Evolutionary conservation across 1,140 invertebrate genomes (phyloP).

Genomic region (Aleiodes sp.): DNA sequence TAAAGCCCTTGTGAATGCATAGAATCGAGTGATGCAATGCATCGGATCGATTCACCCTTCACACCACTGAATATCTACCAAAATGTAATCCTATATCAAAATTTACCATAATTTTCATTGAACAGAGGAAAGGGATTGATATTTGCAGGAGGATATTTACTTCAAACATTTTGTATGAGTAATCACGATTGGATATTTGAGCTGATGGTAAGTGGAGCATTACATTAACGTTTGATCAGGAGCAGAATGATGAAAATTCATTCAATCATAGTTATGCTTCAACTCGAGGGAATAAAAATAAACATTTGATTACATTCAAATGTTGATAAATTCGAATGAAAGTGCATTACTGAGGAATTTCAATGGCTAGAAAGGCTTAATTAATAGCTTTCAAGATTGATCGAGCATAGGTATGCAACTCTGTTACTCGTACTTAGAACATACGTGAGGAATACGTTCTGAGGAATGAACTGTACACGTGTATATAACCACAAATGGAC

Average conservation of each 20-base stretch:
- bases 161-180: no score
- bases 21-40: neutral
- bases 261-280: no score
- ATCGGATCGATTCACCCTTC: neutral
- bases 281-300: neutral
- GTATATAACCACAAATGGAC: constrained; percentile 9
- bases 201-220: neutral
- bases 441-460: neutral
- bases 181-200: no score
- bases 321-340: neutral
- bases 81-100: neutral
- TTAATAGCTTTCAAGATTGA: neutral
- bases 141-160: no score
- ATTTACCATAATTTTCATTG: constrained; percentile 8
- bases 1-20: constrained; percentile 1
- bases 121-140: no score
- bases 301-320: neutral
- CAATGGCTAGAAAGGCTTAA: constrained; percentile 10
- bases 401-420: neutral
- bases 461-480: neutral
- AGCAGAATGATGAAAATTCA: no score
- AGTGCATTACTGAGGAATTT: neutral
- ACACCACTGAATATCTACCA: neutral
- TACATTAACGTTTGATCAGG: no score
- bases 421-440: neutral